Base-by-base conservation (phyloP, 2,797 vertebrate genomes). In the Microctenopoma stevenorrisi region DNA sequence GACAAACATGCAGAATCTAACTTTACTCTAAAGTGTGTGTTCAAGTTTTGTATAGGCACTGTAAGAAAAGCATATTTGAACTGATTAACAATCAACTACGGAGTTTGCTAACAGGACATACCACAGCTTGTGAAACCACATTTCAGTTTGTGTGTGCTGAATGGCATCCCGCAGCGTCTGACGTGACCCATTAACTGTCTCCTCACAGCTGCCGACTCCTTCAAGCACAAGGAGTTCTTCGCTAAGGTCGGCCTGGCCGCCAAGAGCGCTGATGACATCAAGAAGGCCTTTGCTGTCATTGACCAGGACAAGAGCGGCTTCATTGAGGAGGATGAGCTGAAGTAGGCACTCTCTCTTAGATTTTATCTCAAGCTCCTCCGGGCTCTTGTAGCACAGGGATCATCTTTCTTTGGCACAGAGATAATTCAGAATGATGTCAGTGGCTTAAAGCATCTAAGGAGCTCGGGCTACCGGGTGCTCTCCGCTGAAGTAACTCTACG, bases 291-390 rank as follows among this genome's bases (percentile, higher is more conserved):
- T 52, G 73, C 38, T 1, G 78, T 96, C 88, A 94, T 97, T 82
- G 96, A 96, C 87, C 94, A 94, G 90, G 95, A 96, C 91, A 92
- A 92, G 86, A 95, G 95, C 37, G 93, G 93, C 83, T 96, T 91
- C 91, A 94, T 94, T 63, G 95, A 97, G 93, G 94, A 96, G 87
- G 95, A 96, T 0, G 95, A 96, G 83, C 93, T 95, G 64, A 92
- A 94, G 95, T 96, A 94, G 2, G 85, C 55, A 59, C 10, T 49
- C 18, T 37, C 44, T 81, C 66, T 43, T 67, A 52, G 22, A 65
- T 52, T 81, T 66, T 42, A 81, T 11, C 67, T 48, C 33, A 46
- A 58, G 62, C 52, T n/a, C 12, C 10, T 57, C 16, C 1, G 15
- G 55, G 68, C 51, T 42, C 58, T 63, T 51, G 35, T 52, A 56